Conservation (phyloP, 2,113 vertebrate species). For the Crotalus horridus region DNA sequence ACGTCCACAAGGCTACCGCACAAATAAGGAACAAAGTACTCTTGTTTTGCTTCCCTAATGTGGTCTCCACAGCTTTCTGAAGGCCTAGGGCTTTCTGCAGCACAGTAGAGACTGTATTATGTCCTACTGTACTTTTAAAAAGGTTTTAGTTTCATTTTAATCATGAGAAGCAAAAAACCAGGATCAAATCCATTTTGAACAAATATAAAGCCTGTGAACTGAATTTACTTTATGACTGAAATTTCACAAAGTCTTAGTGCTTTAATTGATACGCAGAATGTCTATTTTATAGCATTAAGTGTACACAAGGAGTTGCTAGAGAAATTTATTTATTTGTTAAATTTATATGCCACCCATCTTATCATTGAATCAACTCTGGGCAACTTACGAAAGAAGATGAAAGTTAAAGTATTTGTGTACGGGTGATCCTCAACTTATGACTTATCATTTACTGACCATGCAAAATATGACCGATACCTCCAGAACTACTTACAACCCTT, state of each 20-base stretch:
- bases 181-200: neutral
- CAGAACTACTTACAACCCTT: neutral
- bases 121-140: neutral
- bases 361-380: neutral
- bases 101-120: neutral
- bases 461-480: no score
- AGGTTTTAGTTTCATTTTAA: neutral
- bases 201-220: neutral
- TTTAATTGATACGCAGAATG: neutral
- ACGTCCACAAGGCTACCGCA: neutral
- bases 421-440: neutral
- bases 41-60: neutral
- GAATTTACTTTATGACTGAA: neutral
- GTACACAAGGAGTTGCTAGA: neutral
- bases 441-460: neutral
- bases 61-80: neutral
- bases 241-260: neutral
- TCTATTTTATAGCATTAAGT: neutral
- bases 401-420: neutral
- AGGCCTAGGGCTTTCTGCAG: neutral
- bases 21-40: neutral
- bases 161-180: neutral
- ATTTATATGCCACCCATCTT: no score
- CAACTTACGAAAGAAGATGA: neutral
- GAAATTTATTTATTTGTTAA: neutral